These are phyloP conservation scores for Xestia xanthographa DNA, from an alignment of 2,888 invertebrate genomes.

Conservation along the genomic window DNA sequence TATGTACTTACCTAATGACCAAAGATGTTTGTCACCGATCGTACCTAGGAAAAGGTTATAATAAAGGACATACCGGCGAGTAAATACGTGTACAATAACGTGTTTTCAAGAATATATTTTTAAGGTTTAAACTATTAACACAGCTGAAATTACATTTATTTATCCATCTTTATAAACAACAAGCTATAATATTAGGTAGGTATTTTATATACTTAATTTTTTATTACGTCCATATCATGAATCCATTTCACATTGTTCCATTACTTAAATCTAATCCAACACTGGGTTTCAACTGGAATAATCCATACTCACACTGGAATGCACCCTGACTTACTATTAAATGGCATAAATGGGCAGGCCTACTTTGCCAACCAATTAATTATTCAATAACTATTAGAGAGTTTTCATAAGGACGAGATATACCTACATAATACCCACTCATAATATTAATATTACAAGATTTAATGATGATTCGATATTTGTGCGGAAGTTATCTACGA, in stretches of 20 bases:
- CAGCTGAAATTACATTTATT: background rate
- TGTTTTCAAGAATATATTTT: slow-evolving; percentile 9
- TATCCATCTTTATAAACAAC: background rate
- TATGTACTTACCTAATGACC: background rate
- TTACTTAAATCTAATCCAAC: background rate
- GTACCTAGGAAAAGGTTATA: background rate
- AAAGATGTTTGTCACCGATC: background rate
- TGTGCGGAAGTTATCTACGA: background rate
- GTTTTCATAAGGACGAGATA: too few species aligned
- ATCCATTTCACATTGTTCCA: background rate
- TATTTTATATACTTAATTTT: background rate
- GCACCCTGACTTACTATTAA: background rate
- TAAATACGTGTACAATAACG: background rate
- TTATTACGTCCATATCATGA: background rate
- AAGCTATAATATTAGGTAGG: background rate
- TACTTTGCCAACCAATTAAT: background rate
- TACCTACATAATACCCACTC: too few species aligned
- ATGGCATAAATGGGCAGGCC: background rate
- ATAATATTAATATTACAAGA: background rate
- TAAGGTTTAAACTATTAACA: background rate
- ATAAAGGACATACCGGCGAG: background rate
- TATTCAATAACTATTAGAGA: background rate
- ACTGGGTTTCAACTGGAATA: background rate
- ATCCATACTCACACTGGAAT: background rate
- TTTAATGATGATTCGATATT: background rate